Conservation (phyloP, 2,888 invertebrate genomes). For the Pristionchus entomophagus region DNA sequence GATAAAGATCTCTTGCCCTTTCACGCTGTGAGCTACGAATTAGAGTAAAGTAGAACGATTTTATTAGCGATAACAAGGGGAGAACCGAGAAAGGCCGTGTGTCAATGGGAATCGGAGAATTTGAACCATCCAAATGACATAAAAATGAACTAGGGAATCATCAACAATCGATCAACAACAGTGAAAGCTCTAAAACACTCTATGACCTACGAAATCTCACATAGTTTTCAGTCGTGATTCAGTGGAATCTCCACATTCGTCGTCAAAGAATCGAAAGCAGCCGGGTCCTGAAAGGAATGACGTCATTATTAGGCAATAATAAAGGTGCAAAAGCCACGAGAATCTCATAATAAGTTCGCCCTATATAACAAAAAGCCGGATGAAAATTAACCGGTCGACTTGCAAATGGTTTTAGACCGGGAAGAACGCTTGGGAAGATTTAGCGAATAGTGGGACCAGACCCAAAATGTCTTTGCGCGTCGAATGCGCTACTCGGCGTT, state of each 20-base stretch:
- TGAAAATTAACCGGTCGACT: no score
- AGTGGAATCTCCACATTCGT: conserved; percentile 58
- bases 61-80: conserved; percentile 40
- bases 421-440: no score
- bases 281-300: conserved; percentile 49
- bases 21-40: neutral
- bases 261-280: conserved; percentile 64
- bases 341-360: no score
- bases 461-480: no score
- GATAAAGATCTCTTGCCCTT: neutral
- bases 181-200: neutral
- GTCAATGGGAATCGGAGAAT: neutral
- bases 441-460: no score
- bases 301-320: neutral
- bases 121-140: neutral
- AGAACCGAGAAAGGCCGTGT: conserved; percentile 26
- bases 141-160: conserved; percentile 10
- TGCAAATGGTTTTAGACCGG: no score
- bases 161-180: conserved; percentile 39
- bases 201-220: neutral
- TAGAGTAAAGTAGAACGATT: conserved; percentile 46
- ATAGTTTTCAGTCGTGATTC: conserved; percentile 58
- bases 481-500: neutral
- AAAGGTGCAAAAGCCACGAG: no score
- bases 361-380: no score